Conservation (phyloP, 2,113 vertebrate genomes). For the Otis tarda region DNA sequence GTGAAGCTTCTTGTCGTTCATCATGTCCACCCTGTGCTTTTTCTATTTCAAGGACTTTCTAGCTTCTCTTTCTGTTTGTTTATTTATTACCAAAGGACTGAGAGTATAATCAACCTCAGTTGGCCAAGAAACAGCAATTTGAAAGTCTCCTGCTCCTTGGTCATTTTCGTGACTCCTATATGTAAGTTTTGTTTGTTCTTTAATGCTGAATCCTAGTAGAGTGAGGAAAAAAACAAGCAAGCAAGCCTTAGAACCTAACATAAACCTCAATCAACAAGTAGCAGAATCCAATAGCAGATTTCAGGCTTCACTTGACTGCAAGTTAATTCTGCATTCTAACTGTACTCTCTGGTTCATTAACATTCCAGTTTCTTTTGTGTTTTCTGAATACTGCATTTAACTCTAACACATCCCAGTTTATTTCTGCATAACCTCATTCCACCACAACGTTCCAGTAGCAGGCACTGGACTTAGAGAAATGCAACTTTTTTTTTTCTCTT, state of each 20-base stretch:
- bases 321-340: slow-evolving; percentile 63
- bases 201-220: background rate
- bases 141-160: background rate
- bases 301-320: slow-evolving; percentile 55
- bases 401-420: slow-evolving; percentile 10
- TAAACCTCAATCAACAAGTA: slow-evolving; percentile 24
- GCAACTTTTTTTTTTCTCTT: no score
- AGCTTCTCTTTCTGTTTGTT: background rate
- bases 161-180: background rate
- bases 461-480: background rate
- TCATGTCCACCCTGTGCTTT: background rate
- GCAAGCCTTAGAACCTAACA: background rate
- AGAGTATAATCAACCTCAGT: background rate
- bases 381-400: slow-evolving; percentile 35
- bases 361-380: slow-evolving; percentile 53
- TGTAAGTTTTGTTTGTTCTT: background rate
- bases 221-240: background rate
- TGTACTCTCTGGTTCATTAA: slow-evolving; percentile 58
- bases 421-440: slow-evolving; percentile 18
- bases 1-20: background rate
- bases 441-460: background rate
- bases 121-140: background rate
- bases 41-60: background rate
- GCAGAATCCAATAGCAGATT: slow-evolving; percentile 37
- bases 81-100: background rate